phyloP scores from a whole-genome alignment of 2,113 vertebrate genomes.

The Pedetes capensis region DNA sequence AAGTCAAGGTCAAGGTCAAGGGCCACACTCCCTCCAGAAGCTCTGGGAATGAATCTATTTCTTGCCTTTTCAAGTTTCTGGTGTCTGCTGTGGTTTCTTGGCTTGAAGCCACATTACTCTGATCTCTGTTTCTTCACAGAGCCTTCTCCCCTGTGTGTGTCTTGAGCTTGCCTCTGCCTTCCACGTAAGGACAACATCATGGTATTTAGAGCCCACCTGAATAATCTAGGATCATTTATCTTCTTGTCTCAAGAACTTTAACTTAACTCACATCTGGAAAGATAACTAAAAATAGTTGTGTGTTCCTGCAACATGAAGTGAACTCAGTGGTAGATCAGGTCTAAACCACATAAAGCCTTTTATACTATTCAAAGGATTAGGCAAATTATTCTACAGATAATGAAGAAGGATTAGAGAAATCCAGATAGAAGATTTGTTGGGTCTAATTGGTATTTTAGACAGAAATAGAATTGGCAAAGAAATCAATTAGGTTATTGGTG shows the following conservation, averaged over 20 bases:
- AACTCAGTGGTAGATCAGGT: not conserved
- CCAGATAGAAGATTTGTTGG: not conserved
- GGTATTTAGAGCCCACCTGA: not conserved
- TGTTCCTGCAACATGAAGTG: not conserved
- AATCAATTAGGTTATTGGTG: not conserved
- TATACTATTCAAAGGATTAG: not conserved
- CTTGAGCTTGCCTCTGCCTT: not conserved
- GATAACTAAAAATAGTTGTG: not conserved
- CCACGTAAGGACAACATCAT: not conserved
- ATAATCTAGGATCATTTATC: not conserved
- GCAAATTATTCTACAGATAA: not conserved
- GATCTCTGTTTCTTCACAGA: not conserved
- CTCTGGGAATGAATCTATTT: not conserved
- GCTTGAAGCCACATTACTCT: not conserved
- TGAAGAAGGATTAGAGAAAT: not conserved
- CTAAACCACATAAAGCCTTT: not conserved
- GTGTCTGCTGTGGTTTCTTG: not conserved
- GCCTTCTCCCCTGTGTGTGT: not conserved
- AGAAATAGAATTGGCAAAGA: not conserved
- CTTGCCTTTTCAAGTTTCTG: not conserved
- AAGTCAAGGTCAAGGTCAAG: not conserved
- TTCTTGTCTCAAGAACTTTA: not conserved
- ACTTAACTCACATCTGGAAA: not conserved
- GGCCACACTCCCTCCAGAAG: not conserved
- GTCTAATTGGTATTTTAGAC: not conserved